phyloP scores from a whole-genome alignment of 2,113 vertebrate species.

The Actenoides hombroni region DNA sequence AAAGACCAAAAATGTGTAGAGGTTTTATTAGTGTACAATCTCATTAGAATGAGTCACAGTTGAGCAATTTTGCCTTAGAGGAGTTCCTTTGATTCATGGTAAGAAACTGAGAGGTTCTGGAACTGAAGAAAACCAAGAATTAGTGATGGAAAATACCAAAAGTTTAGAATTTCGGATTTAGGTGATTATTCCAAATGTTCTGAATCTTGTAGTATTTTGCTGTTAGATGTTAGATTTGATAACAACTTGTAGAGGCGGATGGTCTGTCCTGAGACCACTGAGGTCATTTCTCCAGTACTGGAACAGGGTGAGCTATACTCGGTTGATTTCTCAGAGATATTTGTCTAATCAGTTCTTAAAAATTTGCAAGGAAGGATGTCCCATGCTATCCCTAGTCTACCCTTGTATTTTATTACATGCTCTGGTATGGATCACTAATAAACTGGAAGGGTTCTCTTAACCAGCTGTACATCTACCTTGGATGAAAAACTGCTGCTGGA shows the following conservation, averaged over 20 bases:
- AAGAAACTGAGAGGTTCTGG: conserved; percentile 1
- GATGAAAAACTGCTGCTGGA: not conserved
- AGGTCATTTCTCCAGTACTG: not conserved
- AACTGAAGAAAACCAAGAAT: not conserved
- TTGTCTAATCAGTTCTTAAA: not conserved
- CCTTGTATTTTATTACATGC: not conserved
- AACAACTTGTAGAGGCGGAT: not conserved
- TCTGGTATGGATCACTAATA: not conserved
- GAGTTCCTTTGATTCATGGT: conserved; percentile 6
- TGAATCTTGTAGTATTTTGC: not conserved
- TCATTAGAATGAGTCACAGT: not conserved
- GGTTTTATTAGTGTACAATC: conserved; percentile 9
- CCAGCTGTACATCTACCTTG: not conserved
- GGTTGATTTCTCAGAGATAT: not conserved
- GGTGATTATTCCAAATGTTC: conserved; percentile 13
- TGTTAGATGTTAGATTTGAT: not conserved
- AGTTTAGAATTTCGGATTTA: not conserved
- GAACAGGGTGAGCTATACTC: not conserved
- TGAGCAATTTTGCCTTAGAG: conserved; percentile 46
- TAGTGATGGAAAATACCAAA: conserved; percentile 12
- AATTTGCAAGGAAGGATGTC: not conserved
- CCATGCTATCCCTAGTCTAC: not conserved
- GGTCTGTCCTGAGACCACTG: not conserved
- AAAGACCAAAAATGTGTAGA: not conserved
- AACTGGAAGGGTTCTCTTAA: not conserved